These are phyloP conservation scores for Anguilla pacifica DNA, from an alignment of 2,797 vertebrate species.

Conservation along the genomic window DNA sequence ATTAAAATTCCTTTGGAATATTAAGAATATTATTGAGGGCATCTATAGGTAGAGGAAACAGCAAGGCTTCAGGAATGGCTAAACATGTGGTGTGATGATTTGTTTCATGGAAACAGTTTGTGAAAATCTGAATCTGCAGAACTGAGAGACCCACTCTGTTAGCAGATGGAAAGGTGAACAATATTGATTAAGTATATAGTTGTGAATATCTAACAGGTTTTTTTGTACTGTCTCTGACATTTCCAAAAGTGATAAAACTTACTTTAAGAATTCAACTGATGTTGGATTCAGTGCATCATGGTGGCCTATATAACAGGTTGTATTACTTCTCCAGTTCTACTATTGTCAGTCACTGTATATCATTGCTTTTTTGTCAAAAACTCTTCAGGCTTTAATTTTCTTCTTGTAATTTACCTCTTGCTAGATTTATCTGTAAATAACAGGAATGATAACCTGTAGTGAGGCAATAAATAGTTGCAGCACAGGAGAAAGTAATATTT, in stretches of 20 bases:
- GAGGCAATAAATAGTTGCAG: constrained; percentile 12
- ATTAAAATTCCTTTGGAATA: constrained; percentile 56
- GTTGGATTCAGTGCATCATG: neutral
- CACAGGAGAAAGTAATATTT: too few relatives aligned
- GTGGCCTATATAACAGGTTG: neutral
- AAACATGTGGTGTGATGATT: constrained; percentile 55
- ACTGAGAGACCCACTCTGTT: neutral
- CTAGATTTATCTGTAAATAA: constrained; percentile 23
- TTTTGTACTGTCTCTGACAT: neutral
- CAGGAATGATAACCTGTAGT: neutral
- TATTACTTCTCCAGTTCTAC: neutral
- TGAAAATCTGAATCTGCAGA: constrained; percentile 60
- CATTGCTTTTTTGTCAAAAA: neutral
- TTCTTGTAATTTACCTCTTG: constrained; percentile 2
- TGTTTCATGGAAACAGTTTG: constrained; percentile 48
- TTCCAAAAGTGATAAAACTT: constrained; percentile 10
- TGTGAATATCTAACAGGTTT: neutral
- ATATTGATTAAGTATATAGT: neutral
- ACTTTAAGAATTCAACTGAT: neutral
- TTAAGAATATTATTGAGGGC: constrained; percentile 49
- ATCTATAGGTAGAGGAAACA: constrained; percentile 49
- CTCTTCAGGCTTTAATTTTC: neutral
- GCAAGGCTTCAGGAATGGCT: constrained; percentile 41
- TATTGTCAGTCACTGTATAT: neutral
- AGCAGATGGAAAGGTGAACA: neutral